Base-by-base conservation (phyloP, 2,113 vertebrate species). In the Tretioscincus oriximinensis region DNA sequence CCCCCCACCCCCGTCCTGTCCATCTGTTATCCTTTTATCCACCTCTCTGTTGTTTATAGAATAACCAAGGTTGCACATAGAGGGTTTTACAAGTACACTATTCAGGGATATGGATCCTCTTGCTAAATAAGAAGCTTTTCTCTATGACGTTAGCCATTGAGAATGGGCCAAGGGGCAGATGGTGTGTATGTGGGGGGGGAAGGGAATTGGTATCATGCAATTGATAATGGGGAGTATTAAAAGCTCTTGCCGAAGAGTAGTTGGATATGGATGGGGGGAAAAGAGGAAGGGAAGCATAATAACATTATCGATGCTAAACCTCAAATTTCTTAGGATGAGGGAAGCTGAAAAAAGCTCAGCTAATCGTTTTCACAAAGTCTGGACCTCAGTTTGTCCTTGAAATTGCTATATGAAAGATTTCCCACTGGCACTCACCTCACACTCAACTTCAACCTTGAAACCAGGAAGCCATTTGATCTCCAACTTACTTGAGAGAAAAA, bases 121-220 rank as follows among this genome's bases (percentile, higher is more conserved):
- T 91, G 87, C 88, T 81, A 87, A 90, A 90, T 88, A 89, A 89
- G 90, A 87, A 88, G 91, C 88, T 92, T 93, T 91, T 89, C 26
- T 0, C 16, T 83, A 86, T 91, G 88, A 78, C 74, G 81, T 90
- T 31, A 70, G 67, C 73, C 0, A 28, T 87, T 85, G 84, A 87
- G 84, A 79, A 3, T 47, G 75, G 81, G 86, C 67, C 0, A 10
- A 83, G 84, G 87, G 86, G 90, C 91, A 92, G 92, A 92, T 93
- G 90, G 90, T 83, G 81, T 88, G 87, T 88, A 77, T 91, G 66
- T 24, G 28, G 51, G 26, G 9, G 65, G 28, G 28, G 65, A 6
- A 28, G 35, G 35, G 73, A 69, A 69, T 14, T 47, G 35, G 35
- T 81, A n/a, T 76, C 51, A 76, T 61, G 64, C 73, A 82, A 29